Evolutionary conservation across 2,888 invertebrate genomes (phyloP), one percentile per base, ranked within the genome.

Genomic region (Creontiades dilutus): DNA sequence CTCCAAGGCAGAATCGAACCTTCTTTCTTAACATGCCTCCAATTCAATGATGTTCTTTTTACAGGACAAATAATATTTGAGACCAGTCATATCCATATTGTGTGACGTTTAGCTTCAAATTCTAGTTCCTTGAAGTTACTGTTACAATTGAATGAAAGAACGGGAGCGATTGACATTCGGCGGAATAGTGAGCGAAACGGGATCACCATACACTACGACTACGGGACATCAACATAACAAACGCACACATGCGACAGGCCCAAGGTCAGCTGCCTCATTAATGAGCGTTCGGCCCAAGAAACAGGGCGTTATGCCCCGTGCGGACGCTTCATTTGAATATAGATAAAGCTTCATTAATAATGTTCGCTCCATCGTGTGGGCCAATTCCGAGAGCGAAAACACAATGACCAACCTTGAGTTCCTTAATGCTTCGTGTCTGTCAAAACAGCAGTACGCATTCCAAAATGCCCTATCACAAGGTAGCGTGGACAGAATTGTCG

Each of bases 351-450:
- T 78, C 78, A 78, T 78, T 78, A 78, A 78, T 78, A 78, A 78
- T 78, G 78, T 78, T 78, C 78, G 46, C 78, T 78, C 37, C 78
- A 78, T 78, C 78, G 78, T 78, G 78, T 78, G 78, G 78, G 78
- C 78, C 37, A 78, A 46, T 78, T 78, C 78, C 46, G 78, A 78
- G 78, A 78, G 19, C 78, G 78, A n/a, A 78, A 78, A 78, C 78
- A 78, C 78, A 78, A 78, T 78, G 46, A 78, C 46, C 78, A 47
- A 78, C 78, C 78, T 78, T 78, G 78, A 47, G 47, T 16, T 37
- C n/a, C 46, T 68, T 23, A n/a, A 23, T 68, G 19, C 68, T 68
- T 27, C 13, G 46, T 47, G 28, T 78, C 78, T 46, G 46, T 78
- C 47, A 37, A 78, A 78, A 37, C 28, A 14, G n/a, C 3, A n/a